Base-by-base conservation (phyloP, 2,888 invertebrate genomes). In the Melanchra persicariae region DNA sequence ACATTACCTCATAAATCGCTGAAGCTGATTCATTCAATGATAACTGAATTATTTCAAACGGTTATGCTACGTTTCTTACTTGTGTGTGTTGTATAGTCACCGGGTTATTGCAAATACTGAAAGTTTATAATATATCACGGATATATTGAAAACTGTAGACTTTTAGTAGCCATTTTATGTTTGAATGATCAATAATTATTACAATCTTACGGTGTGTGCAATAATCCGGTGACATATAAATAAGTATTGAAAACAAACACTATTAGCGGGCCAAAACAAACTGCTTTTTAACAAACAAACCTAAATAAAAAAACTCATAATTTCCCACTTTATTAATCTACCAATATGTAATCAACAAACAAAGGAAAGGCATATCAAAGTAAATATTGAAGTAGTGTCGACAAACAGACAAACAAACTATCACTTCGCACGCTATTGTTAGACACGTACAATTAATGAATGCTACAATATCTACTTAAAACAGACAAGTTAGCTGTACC, bases 361-460 rank as follows among this genome's bases (percentile, higher is more conserved):
- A 54, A 26, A n/a, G 9, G 26, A 22, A 61, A 74, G 45, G 12
- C 12, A 47, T 49, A n/a, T n/a, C 47, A 12, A 37, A 58, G 47
- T 49, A 43, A 78, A 47, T 72, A 70, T 72, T 72, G 52, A 26
- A 49, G 52, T 19, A 47, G 26, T 26, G 34, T 72, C 34, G 22
- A 54, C 58, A 63, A 61, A 52, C 43, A 34, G 19, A 47, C 24
- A 37, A 58, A 52, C 43, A 34, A 79, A 79, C 7, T 51, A 62
- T 62, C 43, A 52, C 17, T 58, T 30, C 17, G 0, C 51, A 79
- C 47, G 63, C 58, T 52, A 71, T 34, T 30, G 17, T 34, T 24
- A 37, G 15, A 55, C 26, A 49, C 12, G 30, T 8, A 77, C 10
- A 49, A 77, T 77, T 58, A 58, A 72, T 72, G 10, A 34, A 43